Evolutionary conservation across 2,888 invertebrate species (phyloP).

Genomic region (Erebia epiphron): DNA sequence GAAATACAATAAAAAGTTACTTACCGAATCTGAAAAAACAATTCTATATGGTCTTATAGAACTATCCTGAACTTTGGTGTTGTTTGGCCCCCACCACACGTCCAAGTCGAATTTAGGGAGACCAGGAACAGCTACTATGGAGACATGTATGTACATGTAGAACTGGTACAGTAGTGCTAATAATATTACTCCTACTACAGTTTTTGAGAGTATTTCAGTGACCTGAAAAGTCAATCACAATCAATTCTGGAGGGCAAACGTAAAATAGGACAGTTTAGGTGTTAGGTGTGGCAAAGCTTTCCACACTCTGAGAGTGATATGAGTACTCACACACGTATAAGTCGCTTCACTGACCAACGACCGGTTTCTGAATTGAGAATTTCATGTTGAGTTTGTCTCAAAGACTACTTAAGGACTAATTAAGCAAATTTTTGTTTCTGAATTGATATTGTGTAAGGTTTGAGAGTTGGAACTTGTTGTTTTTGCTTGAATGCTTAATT

Average conservation of each 20-base stretch:
- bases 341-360: too few relatives aligned
- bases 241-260: neutral
- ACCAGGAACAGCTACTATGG: constrained; percentile 52
- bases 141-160: constrained; percentile 41
- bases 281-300: too few relatives aligned
- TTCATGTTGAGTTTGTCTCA: too few relatives aligned
- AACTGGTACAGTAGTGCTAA: constrained; percentile 47
- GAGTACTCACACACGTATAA: too few relatives aligned
- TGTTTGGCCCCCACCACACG: constrained; percentile 64
- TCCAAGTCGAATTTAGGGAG: constrained; percentile 60
- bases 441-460: too few relatives aligned
- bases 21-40: constrained; percentile 83
- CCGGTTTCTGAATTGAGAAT: too few relatives aligned
- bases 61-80: constrained; percentile 60
- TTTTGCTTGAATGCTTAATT: too few relatives aligned
- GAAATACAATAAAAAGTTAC: constrained; percentile 41
- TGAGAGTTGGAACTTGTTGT: too few relatives aligned
- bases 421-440: too few relatives aligned
- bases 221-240: constrained; percentile 45
- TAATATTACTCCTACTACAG: constrained; percentile 39
- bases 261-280: neutral
- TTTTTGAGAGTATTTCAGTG: constrained; percentile 34
- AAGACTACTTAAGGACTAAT: too few relatives aligned
- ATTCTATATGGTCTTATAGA: constrained; percentile 84
- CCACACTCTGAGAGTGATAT: too few relatives aligned